Evolutionary conservation across 92 coral and sea anemone genomes (phyloP).

Genomic region (Pocillopora meandrina): DNA sequence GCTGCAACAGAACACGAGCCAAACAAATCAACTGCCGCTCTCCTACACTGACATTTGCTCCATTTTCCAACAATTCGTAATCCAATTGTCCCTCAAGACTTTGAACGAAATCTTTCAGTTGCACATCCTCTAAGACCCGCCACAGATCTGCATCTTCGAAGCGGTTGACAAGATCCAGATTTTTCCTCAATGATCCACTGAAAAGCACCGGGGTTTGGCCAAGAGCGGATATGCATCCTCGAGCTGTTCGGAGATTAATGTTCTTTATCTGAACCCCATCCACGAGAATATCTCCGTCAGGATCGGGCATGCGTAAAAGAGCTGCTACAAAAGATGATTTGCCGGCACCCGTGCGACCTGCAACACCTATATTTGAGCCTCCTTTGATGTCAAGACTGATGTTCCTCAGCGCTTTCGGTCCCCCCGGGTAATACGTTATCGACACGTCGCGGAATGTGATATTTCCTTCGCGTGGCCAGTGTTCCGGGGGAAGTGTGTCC

Average conservation of each 20-base stretch:
- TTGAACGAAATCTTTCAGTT: neutral
- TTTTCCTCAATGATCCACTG: neutral
- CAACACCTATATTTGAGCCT: neutral
- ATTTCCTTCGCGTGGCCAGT: too few relatives aligned
- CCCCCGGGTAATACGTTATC: too few relatives aligned
- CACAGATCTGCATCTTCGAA: neutral
- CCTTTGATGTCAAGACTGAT: neutral
- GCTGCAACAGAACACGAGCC: constrained; percentile 4
- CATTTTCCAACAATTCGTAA: neutral
- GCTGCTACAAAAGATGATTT: constrained; percentile 1
- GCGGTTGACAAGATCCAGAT: neutral
- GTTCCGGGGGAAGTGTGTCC: too few relatives aligned
- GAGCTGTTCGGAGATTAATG: neutral
- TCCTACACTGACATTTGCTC: neutral
- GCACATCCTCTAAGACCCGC: constrained; percentile 2
- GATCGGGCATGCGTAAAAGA: neutral
- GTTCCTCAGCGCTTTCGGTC: too few relatives aligned
- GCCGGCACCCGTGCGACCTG: neutral
- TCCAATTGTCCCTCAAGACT: neutral
- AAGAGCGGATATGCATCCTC: too few relatives aligned
- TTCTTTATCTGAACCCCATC: neutral
- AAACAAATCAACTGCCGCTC: constrained; percentile 3
- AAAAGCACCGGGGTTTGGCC: too few relatives aligned
- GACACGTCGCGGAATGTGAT: too few relatives aligned
- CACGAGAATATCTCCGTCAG: neutral